These are phyloP conservation scores for Trissoscelio sp. DNA, from an alignment of 2,888 invertebrate genomes.

Conservation along the genomic window DNA sequence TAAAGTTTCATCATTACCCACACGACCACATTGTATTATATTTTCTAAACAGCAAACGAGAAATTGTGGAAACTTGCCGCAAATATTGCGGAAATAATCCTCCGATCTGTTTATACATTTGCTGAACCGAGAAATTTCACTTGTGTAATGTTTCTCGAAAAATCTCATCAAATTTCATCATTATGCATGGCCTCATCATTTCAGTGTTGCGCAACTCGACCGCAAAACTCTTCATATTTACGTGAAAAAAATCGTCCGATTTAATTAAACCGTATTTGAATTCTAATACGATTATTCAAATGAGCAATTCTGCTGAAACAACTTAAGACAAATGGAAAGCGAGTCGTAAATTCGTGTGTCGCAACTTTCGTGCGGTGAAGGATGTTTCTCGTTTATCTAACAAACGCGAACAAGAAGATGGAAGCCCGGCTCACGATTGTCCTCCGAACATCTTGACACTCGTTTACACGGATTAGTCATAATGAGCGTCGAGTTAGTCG, in stretches of 20 bases:
- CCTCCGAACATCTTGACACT: conserved; percentile 40
- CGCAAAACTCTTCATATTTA: conserved; percentile 21
- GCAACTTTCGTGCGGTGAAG: conserved; percentile 51
- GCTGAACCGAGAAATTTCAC: conserved; percentile 1
- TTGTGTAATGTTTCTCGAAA: conserved; percentile 28
- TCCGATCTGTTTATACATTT: conserved; percentile 11
- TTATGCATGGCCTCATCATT: conserved; percentile 17
- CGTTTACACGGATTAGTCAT: conserved; percentile 63
- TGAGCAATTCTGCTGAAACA: conserved; percentile 34
- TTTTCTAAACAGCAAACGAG: background rate
- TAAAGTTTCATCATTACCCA: background rate
- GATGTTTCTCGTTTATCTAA: conserved; percentile 51
- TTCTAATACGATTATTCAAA: conserved; percentile 51
- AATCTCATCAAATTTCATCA: conserved; percentile 33
- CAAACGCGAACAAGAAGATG: conserved; percentile 51
- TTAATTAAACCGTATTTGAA: conserved; percentile 53
- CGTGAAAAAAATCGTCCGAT: conserved; percentile 21
- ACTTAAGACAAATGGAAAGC: conserved; percentile 51
- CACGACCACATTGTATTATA: background rate
- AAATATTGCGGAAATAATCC: conserved; percentile 19
- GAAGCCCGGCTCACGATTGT: conserved; percentile 39
- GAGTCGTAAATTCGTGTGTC: conserved; percentile 50
- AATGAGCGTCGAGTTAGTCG: conserved; percentile 44
- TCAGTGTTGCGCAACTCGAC: conserved; percentile 23
- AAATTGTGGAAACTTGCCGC: conserved; percentile 13